Conservation (phyloP, 2,113 vertebrate genomes). For the Tichodroma muraria region DNA sequence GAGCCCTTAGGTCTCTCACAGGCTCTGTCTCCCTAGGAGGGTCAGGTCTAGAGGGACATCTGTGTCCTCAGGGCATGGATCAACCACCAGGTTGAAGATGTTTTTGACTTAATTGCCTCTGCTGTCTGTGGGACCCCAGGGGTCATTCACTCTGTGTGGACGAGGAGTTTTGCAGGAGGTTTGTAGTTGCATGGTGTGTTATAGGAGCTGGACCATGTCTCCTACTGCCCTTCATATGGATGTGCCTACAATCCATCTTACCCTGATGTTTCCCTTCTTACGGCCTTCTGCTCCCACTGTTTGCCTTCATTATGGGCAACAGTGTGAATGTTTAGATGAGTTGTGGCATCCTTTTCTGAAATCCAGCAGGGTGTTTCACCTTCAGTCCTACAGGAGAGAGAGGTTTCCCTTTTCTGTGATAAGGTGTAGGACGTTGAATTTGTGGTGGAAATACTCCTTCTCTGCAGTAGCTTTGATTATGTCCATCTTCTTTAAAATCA, state of each 20-base stretch:
- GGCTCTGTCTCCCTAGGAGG: not conserved
- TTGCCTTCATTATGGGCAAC: not conserved
- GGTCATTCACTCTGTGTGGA: not conserved
- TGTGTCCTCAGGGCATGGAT: not conserved
- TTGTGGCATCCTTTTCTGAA: not conserved
- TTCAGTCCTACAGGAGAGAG: not conserved
- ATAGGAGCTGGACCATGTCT: not conserved
- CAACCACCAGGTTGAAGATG: not conserved
- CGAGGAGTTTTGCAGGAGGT: not conserved
- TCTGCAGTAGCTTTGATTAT: not conserved
- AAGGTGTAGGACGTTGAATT: not conserved
- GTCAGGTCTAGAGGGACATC: not conserved
- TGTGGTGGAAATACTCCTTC: not conserved
- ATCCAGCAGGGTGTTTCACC: not conserved
- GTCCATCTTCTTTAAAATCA: not conserved
- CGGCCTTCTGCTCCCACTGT: not conserved
- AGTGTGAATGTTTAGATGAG: not conserved
- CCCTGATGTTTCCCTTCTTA: not conserved
- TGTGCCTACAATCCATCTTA: not conserved
- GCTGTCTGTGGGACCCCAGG: fast-evolving
- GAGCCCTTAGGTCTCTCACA: not conserved
- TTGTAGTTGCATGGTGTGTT: not conserved
- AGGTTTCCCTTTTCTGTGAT: not conserved
- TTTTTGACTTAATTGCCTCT: not conserved
- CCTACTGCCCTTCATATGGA: not conserved